These are phyloP conservation scores for Pristionchus pacificus DNA, from an alignment of 1,140 invertebrate genomes.

Conservation along the genomic window DNA sequence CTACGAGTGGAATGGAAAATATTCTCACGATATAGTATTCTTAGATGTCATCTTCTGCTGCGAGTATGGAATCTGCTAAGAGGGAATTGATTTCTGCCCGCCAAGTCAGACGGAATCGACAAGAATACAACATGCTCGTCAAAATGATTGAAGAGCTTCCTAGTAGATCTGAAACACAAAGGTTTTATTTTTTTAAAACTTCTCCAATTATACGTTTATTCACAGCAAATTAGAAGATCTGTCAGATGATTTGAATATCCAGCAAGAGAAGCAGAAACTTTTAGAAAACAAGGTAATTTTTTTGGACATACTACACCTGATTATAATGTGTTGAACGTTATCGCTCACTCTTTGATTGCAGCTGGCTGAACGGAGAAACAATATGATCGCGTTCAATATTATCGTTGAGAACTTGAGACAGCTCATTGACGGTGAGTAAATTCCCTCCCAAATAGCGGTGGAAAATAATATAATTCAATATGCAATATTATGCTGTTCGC, in stretches of 20 bases:
- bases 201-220: not conserved
- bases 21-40: not conserved
- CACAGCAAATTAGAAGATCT: constrained; percentile 11
- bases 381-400: constrained; percentile 21
- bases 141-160: constrained; percentile 31
- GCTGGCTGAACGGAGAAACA: constrained; percentile 19
- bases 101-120: constrained; percentile 21
- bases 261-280: constrained; percentile 25
- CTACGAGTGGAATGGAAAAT: too few relatives aligned
- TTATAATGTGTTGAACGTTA: too few relatives aligned
- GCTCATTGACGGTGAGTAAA: constrained; percentile 19
- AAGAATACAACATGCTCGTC: constrained; percentile 26
- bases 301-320: not conserved
- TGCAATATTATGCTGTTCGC: too few relatives aligned
- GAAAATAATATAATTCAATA: too few relatives aligned
- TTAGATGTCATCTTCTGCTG: not conserved
- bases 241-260: constrained; percentile 25
- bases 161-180: constrained; percentile 15
- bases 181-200: not conserved
- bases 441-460: not conserved
- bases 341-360: too few relatives aligned
- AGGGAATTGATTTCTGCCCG: constrained; percentile 14
- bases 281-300: constrained; percentile 13
- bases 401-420: constrained; percentile 20
- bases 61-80: constrained; percentile 24